Evolutionary conservation across 2,888 invertebrate genomes (phyloP).

Genomic region (Zele albiditarsus): DNA sequence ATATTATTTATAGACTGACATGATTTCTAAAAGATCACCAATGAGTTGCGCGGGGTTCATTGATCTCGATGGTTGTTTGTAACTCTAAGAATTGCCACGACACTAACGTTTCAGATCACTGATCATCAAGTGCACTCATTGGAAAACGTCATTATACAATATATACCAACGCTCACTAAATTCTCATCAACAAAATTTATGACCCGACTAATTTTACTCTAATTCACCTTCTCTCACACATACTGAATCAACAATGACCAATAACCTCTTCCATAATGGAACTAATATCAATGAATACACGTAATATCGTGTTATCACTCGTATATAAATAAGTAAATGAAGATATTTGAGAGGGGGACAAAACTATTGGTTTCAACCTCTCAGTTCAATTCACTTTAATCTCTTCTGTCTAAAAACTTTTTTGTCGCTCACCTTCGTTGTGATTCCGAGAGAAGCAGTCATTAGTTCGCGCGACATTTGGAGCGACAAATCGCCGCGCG

Average conservation of each 20-base stretch:
- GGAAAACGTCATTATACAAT: constrained; percentile 63
- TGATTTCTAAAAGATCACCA: constrained; percentile 16
- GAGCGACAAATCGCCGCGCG: constrained; percentile 34
- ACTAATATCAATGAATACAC: neutral
- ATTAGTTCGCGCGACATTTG: constrained; percentile 36
- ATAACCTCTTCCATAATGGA: neutral
- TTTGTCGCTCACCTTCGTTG: constrained; percentile 8
- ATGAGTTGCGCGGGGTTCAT: constrained; percentile 40
- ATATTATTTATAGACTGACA: constrained; percentile 12
- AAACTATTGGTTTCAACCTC: neutral
- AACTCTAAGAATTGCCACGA: constrained; percentile 37
- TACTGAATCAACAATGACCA: neutral
- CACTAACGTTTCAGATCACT: constrained; percentile 29
- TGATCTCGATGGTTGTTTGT: constrained; percentile 44
- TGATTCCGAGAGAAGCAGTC: constrained; percentile 28
- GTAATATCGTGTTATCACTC: neutral
- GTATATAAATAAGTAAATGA: neutral
- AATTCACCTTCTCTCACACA: constrained; percentile 8
- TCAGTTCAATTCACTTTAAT: constrained; percentile 5
- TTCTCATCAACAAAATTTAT: constrained; percentile 47
- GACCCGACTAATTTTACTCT: constrained; percentile 60
- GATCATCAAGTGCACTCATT: constrained; percentile 54
- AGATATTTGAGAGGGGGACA: neutral
- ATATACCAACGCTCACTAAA: constrained; percentile 24
- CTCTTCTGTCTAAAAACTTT: constrained; percentile 6